These are phyloP conservation scores for Nemotelus nigrinus DNA, from an alignment of 2,888 invertebrate species.

Conservation along the genomic window DNA sequence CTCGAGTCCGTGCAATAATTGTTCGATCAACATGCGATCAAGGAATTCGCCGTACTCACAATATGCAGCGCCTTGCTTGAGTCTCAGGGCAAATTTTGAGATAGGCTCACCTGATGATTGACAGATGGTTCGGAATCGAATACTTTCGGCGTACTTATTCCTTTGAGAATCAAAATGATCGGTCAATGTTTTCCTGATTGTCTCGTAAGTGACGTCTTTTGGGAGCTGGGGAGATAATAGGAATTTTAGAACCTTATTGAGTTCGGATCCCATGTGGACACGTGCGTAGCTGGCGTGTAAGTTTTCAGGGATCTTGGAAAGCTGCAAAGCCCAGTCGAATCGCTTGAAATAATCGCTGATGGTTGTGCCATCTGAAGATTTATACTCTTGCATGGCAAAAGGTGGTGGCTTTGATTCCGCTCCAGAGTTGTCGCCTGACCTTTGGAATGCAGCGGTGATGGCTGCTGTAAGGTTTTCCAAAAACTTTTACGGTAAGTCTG, in stretches of 20 bases:
- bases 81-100: constrained; percentile 44
- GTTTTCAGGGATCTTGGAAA: too few relatives aligned
- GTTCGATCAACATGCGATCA: constrained; percentile 48
- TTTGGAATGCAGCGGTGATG: too few relatives aligned
- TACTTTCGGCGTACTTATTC: constrained; percentile 49
- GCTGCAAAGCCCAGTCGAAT: too few relatives aligned
- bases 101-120: constrained; percentile 41
- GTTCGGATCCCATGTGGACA: too few relatives aligned
- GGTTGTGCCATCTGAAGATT: too few relatives aligned
- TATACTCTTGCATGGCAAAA: too few relatives aligned
- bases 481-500: too few relatives aligned
- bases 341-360: too few relatives aligned
- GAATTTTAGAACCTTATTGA: constrained; percentile 1
- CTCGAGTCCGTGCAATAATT: constrained; percentile 48
- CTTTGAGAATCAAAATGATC: constrained; percentile 45
- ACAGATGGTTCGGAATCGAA: constrained; percentile 46
- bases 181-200: constrained; percentile 2
- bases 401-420: too few relatives aligned
- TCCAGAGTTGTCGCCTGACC: too few relatives aligned
- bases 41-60: constrained; percentile 49
- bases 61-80: constrained; percentile 47
- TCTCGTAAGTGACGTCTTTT: not conserved
- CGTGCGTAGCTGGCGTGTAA: too few relatives aligned
- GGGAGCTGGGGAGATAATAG: not conserved
- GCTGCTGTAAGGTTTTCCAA: too few relatives aligned